These are phyloP conservation scores for Raillietiella orientalis DNA, from an alignment of 2,888 invertebrate species.

Conservation along the genomic window DNA sequence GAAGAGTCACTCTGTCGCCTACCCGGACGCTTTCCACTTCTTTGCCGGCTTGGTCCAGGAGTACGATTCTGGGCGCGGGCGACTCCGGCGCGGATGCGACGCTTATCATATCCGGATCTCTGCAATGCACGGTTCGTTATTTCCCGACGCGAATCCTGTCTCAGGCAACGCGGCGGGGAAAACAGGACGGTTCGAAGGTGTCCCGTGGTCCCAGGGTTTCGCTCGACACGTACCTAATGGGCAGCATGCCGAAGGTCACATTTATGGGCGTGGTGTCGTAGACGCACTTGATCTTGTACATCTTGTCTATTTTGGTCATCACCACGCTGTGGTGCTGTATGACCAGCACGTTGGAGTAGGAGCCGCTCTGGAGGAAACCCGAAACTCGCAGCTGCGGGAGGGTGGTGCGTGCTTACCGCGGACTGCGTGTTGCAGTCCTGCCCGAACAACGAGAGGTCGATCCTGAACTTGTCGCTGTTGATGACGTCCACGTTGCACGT, in stretches of 20 bases:
- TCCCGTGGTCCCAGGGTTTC: neutral
- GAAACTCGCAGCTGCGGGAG: neutral
- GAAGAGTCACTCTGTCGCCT: slow-evolving; percentile 73
- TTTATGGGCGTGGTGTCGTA: slow-evolving; percentile 89
- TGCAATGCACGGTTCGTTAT: too few relatives aligned
- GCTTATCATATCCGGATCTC: slow-evolving; percentile 82
- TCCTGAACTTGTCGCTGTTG: slow-evolving; percentile 63
- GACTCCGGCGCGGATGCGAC: slow-evolving; percentile 83
- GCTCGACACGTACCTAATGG: slow-evolving; percentile 53
- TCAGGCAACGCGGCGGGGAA: too few relatives aligned
- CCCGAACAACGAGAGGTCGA: slow-evolving; percentile 70
- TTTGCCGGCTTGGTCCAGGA: slow-evolving; percentile 46
- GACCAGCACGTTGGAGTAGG: slow-evolving; percentile 75
- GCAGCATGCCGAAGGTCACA: slow-evolving; percentile 90
- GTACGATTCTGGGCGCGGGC: slow-evolving; percentile 69
- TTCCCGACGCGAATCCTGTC: too few relatives aligned
- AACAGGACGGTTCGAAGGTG: too few relatives aligned
- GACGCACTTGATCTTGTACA: slow-evolving; percentile 82
- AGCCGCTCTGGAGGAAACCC: slow-evolving; percentile 34
- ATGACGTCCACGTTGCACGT: slow-evolving; percentile 80
- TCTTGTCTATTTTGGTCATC: slow-evolving; percentile 85
- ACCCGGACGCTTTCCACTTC: slow-evolving; percentile 83
- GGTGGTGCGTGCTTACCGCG: slow-evolving; percentile 28
- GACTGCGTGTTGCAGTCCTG: slow-evolving; percentile 87
- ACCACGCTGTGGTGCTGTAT: slow-evolving; percentile 81